Conservation (phyloP, 2,797 vertebrate species). For the Scarus forsteni region DNA sequence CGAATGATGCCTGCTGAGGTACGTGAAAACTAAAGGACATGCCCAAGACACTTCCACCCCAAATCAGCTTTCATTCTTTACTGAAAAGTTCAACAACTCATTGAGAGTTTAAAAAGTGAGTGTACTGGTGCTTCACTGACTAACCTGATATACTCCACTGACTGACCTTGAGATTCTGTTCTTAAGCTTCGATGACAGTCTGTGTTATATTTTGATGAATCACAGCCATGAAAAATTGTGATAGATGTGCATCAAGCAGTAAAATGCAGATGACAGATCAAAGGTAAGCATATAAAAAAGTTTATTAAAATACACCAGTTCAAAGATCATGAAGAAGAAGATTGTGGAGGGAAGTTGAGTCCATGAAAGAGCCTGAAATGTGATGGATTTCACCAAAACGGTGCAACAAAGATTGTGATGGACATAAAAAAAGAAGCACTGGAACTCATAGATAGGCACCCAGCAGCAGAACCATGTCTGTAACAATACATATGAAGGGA, state of each 20-base stretch:
- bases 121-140: too few species aligned
- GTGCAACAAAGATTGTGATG: slow-evolving; percentile 1
- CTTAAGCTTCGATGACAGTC: too few species aligned
- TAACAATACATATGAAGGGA: slow-evolving; percentile 1
- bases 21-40: neutral
- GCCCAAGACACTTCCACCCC: neutral
- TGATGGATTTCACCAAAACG: neutral
- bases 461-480: neutral
- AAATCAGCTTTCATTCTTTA: neutral
- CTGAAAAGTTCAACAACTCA: too few species aligned
- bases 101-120: too few species aligned
- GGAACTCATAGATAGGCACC: neutral
- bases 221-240: neutral
- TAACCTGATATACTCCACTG: too few species aligned
- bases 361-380: slow-evolving; percentile 9
- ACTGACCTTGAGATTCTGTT: too few species aligned
- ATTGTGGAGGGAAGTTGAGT: neutral
- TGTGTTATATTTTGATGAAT: too few species aligned
- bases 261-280: neutral
- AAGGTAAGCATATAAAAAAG: neutral
- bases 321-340: slow-evolving; percentile 9
- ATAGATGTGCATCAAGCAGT: neutral
- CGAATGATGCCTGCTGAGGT: neutral
- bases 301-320: slow-evolving; percentile 53
- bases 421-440: neutral